Evolutionary conservation across 2,888 invertebrate species (phyloP).

Genomic region (Athetis lepigone): DNA sequence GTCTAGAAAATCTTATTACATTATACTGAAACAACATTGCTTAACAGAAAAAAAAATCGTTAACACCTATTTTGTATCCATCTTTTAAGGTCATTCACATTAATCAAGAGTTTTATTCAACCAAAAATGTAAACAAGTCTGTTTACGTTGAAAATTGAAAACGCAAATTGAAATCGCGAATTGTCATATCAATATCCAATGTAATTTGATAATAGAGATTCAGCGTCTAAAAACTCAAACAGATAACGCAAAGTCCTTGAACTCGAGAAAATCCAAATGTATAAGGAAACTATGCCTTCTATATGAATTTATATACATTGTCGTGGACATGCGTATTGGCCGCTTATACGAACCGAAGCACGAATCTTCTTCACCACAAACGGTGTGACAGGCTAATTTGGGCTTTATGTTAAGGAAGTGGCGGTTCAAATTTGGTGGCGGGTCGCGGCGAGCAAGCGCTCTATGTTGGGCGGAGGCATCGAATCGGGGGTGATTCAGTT

Average conservation of each 20-base stretch:
- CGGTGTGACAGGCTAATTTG: constrained; percentile 65
- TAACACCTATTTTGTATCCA: constrained; percentile 8
- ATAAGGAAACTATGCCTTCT: constrained; percentile 88
- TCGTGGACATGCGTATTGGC: constrained; percentile 90
- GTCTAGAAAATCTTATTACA: constrained; percentile 2
- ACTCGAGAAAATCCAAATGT: constrained; percentile 88
- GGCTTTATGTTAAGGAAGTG: constrained; percentile 62
- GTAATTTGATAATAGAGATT: constrained; percentile 72
- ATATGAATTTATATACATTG: constrained; percentile 86
- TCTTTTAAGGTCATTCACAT: constrained; percentile 21
- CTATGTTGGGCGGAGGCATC: constrained; percentile 90
- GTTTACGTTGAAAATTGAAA: constrained; percentile 34
- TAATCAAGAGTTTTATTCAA: constrained; percentile 16
- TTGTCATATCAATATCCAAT: constrained; percentile 65
- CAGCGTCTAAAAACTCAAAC: constrained; percentile 80
- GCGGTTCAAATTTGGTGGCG: constrained; percentile 69
- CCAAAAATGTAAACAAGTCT: constrained; percentile 25
- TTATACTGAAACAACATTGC: constrained; percentile 1
- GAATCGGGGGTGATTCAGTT: constrained; percentile 89
- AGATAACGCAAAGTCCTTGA: constrained; percentile 88
- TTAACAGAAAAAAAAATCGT: constrained; percentile 8
- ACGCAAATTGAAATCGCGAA: constrained; percentile 40
- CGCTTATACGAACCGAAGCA: constrained; percentile 86
- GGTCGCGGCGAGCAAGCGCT: constrained; percentile 85
- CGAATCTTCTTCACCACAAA: constrained; percentile 86